Conservation (phyloP, 2,797 vertebrate species). For the Diglossa cyanea region DNA sequence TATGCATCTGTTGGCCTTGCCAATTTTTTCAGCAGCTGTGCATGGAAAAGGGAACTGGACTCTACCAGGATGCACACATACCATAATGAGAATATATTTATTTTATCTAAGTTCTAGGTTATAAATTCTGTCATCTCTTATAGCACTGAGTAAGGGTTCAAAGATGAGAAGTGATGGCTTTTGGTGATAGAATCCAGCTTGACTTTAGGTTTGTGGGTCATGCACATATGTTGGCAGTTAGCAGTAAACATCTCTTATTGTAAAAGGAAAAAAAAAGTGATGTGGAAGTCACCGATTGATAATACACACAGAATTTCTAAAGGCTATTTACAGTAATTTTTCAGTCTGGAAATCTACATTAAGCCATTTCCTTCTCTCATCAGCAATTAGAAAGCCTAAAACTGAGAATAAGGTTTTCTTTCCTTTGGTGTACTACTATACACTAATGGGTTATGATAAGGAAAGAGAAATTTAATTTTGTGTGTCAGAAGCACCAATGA, state of each 20-base stretch:
- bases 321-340: not conserved
- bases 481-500: not conserved
- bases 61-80: not conserved
- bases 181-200: not conserved
- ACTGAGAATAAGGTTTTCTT: not conserved
- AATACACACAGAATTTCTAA: not conserved
- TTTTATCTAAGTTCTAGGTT: not conserved
- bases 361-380: not conserved
- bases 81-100: not conserved
- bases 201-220: not conserved
- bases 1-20: not conserved
- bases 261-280: not conserved
- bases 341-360: slow-evolving; percentile 3
- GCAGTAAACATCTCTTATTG: not conserved
- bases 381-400: not conserved
- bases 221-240: not conserved
- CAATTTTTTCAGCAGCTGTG: not conserved
- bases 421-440: not conserved
- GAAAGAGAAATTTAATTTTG: not conserved
- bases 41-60: not conserved
- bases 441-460: not conserved
- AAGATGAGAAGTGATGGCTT: not conserved
- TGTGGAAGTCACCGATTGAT: not conserved
- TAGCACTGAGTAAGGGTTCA: not conserved
- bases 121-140: not conserved